Evolutionary conservation across 2,797 vertebrate genomes (phyloP).

Genomic region (Centropyge bicolor): DNA sequence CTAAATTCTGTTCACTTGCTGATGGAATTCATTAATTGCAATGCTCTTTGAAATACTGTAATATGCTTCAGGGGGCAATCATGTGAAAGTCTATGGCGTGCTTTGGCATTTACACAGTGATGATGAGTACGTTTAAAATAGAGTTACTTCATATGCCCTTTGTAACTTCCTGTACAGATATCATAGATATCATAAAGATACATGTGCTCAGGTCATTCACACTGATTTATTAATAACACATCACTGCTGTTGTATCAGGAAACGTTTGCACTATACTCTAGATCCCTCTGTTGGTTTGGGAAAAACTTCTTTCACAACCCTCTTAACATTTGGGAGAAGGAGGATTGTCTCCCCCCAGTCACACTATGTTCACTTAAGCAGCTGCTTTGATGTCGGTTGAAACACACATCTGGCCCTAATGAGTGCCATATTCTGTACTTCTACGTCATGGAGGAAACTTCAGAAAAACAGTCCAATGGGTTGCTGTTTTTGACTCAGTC

Average conservation of each 20-base stretch:
- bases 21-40: too few species aligned
- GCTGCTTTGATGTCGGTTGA: neutral
- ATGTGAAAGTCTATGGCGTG: too few species aligned
- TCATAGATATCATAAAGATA: neutral
- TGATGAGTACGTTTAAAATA: too few species aligned
- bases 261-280: too few species aligned
- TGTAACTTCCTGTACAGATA: neutral
- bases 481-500: neutral
- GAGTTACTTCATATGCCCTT: neutral
- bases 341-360: neutral
- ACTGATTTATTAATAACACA: too few species aligned
- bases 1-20: too few species aligned
- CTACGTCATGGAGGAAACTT: neutral
- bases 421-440: neutral
- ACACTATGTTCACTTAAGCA: neutral
- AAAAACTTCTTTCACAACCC: neutral
- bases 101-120: too few species aligned
- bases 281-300: too few species aligned
- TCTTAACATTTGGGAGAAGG: neutral
- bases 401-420: slow-evolving; percentile 14
- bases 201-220: too few species aligned
- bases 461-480: neutral
- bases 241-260: too few species aligned
- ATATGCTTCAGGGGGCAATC: too few species aligned
- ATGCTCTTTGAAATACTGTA: too few species aligned